Base-by-base conservation (phyloP, 2,797 vertebrate genomes). In the Crocidura indochinensis region DNA sequence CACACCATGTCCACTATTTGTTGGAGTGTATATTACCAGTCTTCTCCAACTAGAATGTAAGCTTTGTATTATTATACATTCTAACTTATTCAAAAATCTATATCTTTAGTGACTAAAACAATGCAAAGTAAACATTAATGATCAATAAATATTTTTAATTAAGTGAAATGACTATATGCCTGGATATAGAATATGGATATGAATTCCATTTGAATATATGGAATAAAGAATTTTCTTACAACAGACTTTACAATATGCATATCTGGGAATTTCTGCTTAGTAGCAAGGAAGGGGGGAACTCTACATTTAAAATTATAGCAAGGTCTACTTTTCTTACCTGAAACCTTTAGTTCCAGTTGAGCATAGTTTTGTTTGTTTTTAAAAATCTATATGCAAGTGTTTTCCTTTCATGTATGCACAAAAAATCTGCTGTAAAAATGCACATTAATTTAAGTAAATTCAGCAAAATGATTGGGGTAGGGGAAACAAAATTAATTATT, bases 401-500 rank as follows among this genome's bases (percentile, higher is more conserved):
- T 94, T 91, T 90, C 60, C n/a, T 91, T 80, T 86, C 27, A 38
- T 90, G n/a, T 11, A 46, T 78, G 19, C 31, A 72, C 49, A 92
- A 76, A 95, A 38, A 93, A 81, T 51, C 65, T 92, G 38, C 47
- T 87, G 2, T 80, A 91, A 92, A 93, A 84, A 38, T 69, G 14
- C 84, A 84, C 10, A 69, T 76, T 93, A 82, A 62, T 82, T 88
- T 90, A 83, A 81, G 22, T 47, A 46, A 93, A 90, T 90, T 94
- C 74, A 92, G 90, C 71, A 92, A 87, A 91, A 92, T n/a, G 22
- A 92, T 1, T 93, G 72, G 73, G n/a, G 38, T 44, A 86, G 76
- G 46, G 29, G 82, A 96, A 93, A 88, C 47, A 87, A 86, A 95
- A 94, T 95, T 89, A 95, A 96, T 95, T 94, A 95, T 94, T 95